Evolutionary conservation across 2,113 vertebrate species (phyloP), one percentile per base, ranked within the genome.

Genomic region (Plecotus auritus): DNA sequence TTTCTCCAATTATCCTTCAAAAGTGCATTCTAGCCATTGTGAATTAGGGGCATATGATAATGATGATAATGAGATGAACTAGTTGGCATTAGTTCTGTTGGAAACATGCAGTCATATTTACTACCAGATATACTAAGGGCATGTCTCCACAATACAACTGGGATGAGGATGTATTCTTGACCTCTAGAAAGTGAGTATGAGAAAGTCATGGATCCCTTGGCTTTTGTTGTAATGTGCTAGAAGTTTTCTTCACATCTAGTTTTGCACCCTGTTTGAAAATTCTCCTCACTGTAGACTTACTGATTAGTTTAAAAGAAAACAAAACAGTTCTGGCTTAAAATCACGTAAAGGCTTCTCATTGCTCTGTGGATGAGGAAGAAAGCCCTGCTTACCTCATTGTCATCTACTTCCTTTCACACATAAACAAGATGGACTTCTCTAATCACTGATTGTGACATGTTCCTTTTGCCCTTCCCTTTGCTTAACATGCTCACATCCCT

Each of bases 281-380:
- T 59, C 4, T 73, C 16, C 11, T 66, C 51, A 56, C 8, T 42
- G 13, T 8, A 80, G 17, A 28, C 20, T 16, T 69, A 74, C 23
- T 94, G 30, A 69, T 74, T 40, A 76, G 66, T 61, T 80, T 80
- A 28, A 80, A 61, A n/a, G n/a, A 64, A 92, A 87, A 51, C 9
- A 70, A 73, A 51, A 20, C 54, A 30, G 72, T 67, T 85, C 18
- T 30, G 10, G 26, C n/a, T 85, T 81, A 42, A 76, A 81, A 42
- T 17, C 66, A 20, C 30, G 49, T 45, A 40, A 84, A 73, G 35
- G 26, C 13, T 42, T 72, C 11, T 13, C 9, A 6, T 42, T 69
- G n/a, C 73, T 67, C 32, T 74, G 13, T 13, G 45, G 14, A 59
- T 37, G 7, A 80, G 45, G n/a, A 85, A 45, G 37, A 90, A 88